A percentile compares a stretch with the other conserved stretches of the same genome.
Evolutionary conservation across 2,888 invertebrate species (phyloP).

Genomic region (Eumacrocentrus americanus): DNA sequence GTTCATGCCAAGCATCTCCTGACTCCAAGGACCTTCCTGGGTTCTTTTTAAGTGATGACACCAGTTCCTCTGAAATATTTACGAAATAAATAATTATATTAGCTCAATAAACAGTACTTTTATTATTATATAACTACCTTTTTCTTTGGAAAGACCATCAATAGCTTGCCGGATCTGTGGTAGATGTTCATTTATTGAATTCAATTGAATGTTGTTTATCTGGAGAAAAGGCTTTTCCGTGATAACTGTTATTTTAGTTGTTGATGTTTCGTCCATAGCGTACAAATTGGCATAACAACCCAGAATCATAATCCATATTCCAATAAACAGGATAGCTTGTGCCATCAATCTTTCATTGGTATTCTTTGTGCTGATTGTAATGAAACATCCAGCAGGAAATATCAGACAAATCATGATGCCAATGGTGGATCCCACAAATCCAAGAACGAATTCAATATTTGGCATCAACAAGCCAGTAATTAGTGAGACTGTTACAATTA

Average conservation of each 20-base stretch:
- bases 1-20: no score
- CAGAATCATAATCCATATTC: slow-evolving; percentile 85
- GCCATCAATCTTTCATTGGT: slow-evolving; percentile 84
- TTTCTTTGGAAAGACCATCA: slow-evolving; percentile 36
- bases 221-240: slow-evolving; percentile 47
- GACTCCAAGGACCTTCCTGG: slow-evolving; percentile 25
- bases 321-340: slow-evolving; percentile 82
- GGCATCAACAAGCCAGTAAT: slow-evolving; percentile 86
- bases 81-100: slow-evolving; percentile 54
- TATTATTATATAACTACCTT: slow-evolving; percentile 43
- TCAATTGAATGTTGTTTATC: slow-evolving; percentile 51
- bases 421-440: slow-evolving; percentile 93
- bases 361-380: slow-evolving; percentile 81
- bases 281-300: slow-evolving; percentile 89
- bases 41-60: slow-evolving; percentile 7
- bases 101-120: not conserved
- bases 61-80: slow-evolving; percentile 59
- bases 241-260: slow-evolving; percentile 47
- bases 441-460: slow-evolving; percentile 92
- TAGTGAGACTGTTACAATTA: slow-evolving; percentile 78
- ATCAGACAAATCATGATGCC: slow-evolving; percentile 92
- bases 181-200: slow-evolving; percentile 46
- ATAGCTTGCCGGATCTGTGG: slow-evolving; percentile 35
- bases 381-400: slow-evolving; percentile 89
- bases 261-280: slow-evolving; percentile 70